Base-by-base conservation (phyloP, 2,113 vertebrate genomes). In the Osmerus mordax region DNA sequence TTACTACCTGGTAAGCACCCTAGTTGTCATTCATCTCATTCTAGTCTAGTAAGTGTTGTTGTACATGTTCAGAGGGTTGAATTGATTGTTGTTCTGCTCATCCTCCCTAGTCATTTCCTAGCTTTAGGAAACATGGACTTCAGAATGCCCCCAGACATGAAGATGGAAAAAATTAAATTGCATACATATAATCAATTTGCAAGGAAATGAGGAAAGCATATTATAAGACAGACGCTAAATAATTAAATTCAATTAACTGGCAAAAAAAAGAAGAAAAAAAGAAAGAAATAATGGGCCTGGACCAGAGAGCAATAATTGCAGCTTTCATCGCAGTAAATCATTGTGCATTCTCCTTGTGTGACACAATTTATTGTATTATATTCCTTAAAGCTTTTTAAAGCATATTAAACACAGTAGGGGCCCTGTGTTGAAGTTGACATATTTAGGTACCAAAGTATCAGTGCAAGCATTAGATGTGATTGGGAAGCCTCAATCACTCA, bases 191-290 rank as follows among this genome's bases (percentile, higher is more conserved):
- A 88, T 87, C 83, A 83, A 83, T 90, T 89, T 86, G 61, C 66
- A 60, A 77, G 85, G 85, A 87, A 87, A 85, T 88, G 80, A 89
- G 82, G 67, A 85, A 87, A 84, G 83, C 84, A 87, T 82, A 88
- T 87, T 88, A 87, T 72, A 87, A 76, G 82, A 84, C 75, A 87
- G 75, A 87, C 64, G 61, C 73, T 76, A 84, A 89, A 90, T 90
- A 88, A 91, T 91, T 91, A 87, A 89, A 89, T 90, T 88, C 71
- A 93, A 89, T 90, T 88, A 87, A 87, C 81, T 87, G 79, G 67
- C 58, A 79, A 81, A 71, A 72, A 62, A 79, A 81, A 71, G 70
- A 72, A 62, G 78, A 79, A 81, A 71, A 71, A 74, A 62, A 78
- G 74, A 74, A 84, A 75, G 72, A 84, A 86, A 90, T 88, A 88